Conservation (phyloP, 2,113 vertebrate genomes). For the Aepyceros melampus region DNA sequence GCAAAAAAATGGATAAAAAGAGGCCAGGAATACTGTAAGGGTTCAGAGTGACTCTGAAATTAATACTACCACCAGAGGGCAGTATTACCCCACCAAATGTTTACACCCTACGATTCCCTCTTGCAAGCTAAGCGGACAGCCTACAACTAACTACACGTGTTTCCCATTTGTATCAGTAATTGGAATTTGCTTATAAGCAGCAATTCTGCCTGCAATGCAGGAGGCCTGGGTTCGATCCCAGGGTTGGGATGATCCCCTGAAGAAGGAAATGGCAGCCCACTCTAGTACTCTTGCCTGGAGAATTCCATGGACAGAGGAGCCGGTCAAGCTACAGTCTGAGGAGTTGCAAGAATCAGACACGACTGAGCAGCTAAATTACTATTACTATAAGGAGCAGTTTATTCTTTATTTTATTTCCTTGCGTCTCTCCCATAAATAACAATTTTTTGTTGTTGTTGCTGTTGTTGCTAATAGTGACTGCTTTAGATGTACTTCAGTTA, state of each 20-base stretch:
- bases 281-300: not conserved
- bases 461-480: not conserved
- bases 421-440: not conserved
- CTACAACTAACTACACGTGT: not conserved
- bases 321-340: not conserved
- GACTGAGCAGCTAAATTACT: not conserved
- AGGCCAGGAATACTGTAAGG: not conserved
- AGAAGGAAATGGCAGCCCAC: not conserved
- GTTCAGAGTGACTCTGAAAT: not conserved
- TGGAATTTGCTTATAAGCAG: not conserved
- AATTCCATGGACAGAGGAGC: not conserved
- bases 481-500: not conserved
- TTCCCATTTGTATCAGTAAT: not conserved
- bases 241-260: not conserved
- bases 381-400: not conserved
- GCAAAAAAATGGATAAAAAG: not conserved
- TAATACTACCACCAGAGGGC: not conserved
- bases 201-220: not conserved
- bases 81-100: not conserved
- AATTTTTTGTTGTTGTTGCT: not conserved
- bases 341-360: not conserved
- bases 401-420: not conserved
- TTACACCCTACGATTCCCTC: accelerated
- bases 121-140: not conserved
- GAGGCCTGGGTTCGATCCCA: not conserved